Evolutionary conservation across 1,140 invertebrate species (phyloP).

Genomic region (Vanessa atalanta): DNA sequence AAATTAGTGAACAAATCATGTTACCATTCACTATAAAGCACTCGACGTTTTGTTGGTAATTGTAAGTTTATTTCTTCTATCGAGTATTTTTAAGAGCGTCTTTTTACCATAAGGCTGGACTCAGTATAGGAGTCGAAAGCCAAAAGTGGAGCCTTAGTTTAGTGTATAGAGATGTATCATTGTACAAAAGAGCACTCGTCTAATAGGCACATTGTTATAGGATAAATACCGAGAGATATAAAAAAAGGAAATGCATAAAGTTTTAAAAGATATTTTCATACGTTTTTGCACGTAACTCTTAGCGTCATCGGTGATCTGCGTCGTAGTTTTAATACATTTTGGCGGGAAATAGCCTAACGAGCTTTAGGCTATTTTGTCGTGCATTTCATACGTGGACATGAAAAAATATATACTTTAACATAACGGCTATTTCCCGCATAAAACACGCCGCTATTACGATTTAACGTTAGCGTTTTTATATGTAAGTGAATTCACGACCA

Average conservation of each 20-base stretch:
- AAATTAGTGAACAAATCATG: constrained; percentile 77
- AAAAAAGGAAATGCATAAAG: constrained; percentile 72
- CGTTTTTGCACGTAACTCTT: constrained; percentile 77
- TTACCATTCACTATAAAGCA: constrained; percentile 77
- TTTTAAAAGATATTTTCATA: constrained; percentile 79
- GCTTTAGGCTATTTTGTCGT: constrained; percentile 27
- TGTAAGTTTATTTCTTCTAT: constrained; percentile 67
- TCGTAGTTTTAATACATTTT: constrained; percentile 60
- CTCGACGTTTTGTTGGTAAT: constrained; percentile 64
- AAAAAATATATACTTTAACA: constrained; percentile 30
- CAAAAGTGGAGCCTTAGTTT: constrained; percentile 69
- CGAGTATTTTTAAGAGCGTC: constrained; percentile 62
- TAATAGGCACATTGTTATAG: constrained; percentile 78
- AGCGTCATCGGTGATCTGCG: constrained; percentile 58
- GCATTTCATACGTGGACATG: constrained; percentile 31
- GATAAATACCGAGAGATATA: constrained; percentile 73
- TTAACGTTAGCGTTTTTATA: constrained; percentile 71
- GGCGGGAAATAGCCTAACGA: constrained; percentile 52
- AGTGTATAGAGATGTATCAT: constrained; percentile 71
- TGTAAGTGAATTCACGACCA: constrained; percentile 77
- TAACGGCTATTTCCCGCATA: constrained; percentile 52
- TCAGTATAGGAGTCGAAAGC: constrained; percentile 42
- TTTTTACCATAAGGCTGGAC: constrained; percentile 44
- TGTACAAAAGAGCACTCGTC: constrained; percentile 77
- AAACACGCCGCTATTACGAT: constrained; percentile 61